phyloP scores from a whole-genome alignment of 1,140 invertebrate genomes.

The Listronotus bonariensis region DNA sequence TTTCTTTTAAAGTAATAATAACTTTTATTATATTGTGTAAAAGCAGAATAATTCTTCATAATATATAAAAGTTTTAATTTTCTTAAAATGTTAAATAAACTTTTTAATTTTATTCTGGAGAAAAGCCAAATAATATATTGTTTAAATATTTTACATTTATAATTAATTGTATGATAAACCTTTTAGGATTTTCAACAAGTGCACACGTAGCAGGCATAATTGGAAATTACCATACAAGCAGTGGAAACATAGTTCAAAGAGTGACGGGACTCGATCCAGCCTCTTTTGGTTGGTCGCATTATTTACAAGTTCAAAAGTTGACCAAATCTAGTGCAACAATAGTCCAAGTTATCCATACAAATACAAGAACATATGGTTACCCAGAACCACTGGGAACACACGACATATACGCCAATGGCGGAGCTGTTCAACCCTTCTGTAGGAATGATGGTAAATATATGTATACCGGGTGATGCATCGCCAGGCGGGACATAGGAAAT shows the following conservation, averaged over 20 bases:
- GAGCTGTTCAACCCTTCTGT: conserved; percentile 1
- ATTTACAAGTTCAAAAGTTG: neutral
- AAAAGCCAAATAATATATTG: neutral
- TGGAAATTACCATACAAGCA: neutral
- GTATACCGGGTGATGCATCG: too few relatives aligned
- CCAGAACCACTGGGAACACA: neutral
- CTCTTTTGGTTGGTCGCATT: neutral
- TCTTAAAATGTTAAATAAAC: too few relatives aligned
- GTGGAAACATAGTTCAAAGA: neutral
- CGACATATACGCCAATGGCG: conserved; percentile 10
- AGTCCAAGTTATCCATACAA: conserved; percentile 14
- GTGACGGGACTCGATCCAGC: conserved; percentile 7
- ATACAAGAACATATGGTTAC: neutral
- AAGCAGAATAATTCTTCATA: too few relatives aligned
- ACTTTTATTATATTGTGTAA: too few relatives aligned
- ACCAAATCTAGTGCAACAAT: neutral
- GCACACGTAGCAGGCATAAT: neutral
- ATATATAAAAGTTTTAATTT: too few relatives aligned
- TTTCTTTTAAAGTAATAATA: too few relatives aligned
- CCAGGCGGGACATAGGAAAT: too few relatives aligned
- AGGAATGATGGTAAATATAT: too few relatives aligned
- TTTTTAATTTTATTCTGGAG: too few relatives aligned
- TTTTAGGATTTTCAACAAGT: conserved; percentile 6
- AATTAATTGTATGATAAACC: too few relatives aligned
- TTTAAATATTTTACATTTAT: neutral